Base-by-base conservation (phyloP, 2,113 vertebrate genomes). In the Xenopus laevis region DNA sequence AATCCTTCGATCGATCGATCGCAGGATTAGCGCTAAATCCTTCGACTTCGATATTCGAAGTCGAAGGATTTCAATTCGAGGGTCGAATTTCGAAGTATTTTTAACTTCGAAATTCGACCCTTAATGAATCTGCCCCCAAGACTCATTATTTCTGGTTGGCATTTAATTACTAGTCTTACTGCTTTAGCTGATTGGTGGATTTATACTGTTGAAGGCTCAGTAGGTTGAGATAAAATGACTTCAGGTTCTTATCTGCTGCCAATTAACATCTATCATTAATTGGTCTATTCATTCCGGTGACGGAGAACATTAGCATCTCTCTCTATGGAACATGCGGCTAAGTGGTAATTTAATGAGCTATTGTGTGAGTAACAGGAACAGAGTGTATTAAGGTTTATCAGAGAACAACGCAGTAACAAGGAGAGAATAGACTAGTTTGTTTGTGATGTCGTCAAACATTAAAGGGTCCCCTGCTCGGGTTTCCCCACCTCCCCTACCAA, bases 241-340 rank as follows among this genome's bases (percentile, higher is more conserved):
- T 71, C 62, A 84, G 86, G 77, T 79, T 71, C 82, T 86, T 52
- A 80, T 58, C 65, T 82, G 68, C 72, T 83, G 71, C 67, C 83
- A 84, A 89, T 88, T 85, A 81, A 20, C 53, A 85, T 79, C 71
- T 71, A 78, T 84, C 79, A 86, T 68, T 88, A 80, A 75, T 63
- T 70, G 61, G 77, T 78, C 66, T 83, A 18, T 70, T 89, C 61
- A 71, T 79, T 82, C 83, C 80, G 74, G 71, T 79, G 10, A 82
- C 79, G 82, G 78, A 74, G 82, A 83, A 78, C 79, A 58, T 82
- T 52, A 84, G 74, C 58, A 79, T 79, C 4, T 21, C 18, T 44
- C 65, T 21, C 62, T 81, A 4, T 27, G 71, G 0, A 60, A 78
- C 72, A 71, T 15, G n/a, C 75, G 60, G 62, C 79, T 87, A 85